phyloP scores from a whole-genome alignment of 2,113 vertebrate genomes.

The Cinclus mexicanus region DNA sequence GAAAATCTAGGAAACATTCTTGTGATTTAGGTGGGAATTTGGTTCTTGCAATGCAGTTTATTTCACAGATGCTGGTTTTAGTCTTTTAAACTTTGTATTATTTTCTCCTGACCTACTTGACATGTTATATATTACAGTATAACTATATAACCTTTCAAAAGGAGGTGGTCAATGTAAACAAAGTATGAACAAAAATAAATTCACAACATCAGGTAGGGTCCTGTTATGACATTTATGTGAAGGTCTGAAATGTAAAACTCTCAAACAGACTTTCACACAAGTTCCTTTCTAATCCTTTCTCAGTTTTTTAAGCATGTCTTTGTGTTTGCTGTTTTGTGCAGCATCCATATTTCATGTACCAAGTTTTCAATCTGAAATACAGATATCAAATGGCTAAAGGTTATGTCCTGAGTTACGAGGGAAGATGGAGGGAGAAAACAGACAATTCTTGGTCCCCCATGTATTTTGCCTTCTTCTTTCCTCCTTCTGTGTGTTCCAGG shows the following conservation, averaged over 20 bases:
- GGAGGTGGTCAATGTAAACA: rapidly evolving
- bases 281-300: not conserved
- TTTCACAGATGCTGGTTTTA: not conserved
- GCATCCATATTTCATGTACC: not conserved
- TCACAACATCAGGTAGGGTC: not conserved
- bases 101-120: not conserved
- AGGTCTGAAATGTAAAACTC: not conserved
- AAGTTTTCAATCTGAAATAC: not conserved
- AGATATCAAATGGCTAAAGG: not conserved
- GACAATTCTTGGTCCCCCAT: not conserved
- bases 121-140: not conserved
- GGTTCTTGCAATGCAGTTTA: not conserved
- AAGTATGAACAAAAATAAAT: not conserved
- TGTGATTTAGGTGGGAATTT: not conserved
- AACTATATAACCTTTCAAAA: not conserved
- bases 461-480: not conserved
- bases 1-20: not conserved
- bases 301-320: not conserved
- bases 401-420: not conserved
- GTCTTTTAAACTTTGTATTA: not conserved
- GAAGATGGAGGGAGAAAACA: not conserved
- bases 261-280: not conserved
- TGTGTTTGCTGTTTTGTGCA: not conserved
- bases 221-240: not conserved
- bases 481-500: constrained; percentile 69